These are phyloP conservation scores for Zootermopsis nevadensis DNA, from an alignment of 2,888 invertebrate genomes.

Conservation along the genomic window DNA sequence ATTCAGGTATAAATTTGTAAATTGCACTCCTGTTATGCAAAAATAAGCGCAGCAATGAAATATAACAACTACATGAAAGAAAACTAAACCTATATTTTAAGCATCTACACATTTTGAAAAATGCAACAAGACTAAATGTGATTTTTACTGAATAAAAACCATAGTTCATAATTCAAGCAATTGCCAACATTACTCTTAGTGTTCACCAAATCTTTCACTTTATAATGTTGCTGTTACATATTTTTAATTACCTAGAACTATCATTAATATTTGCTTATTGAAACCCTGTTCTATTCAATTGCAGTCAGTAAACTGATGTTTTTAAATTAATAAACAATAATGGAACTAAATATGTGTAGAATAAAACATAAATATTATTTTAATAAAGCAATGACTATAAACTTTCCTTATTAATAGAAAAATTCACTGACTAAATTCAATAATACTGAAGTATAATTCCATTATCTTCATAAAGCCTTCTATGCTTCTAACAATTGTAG, in stretches of 20 bases:
- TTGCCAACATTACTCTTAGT: not conserved
- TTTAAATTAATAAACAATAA: not conserved
- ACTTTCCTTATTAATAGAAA: not conserved
- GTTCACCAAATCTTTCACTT: not conserved
- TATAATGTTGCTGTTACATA: not conserved
- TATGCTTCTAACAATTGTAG: not conserved
- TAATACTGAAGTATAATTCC: constrained; percentile 2
- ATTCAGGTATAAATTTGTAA: too few relatives aligned
- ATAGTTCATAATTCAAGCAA: not conserved
- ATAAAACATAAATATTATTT: not conserved
- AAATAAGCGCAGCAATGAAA: too few relatives aligned
- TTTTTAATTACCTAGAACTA: not conserved
- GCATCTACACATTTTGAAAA: too few relatives aligned
- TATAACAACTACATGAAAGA: too few relatives aligned
- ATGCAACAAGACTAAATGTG: not conserved
- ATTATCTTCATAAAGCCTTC: not conserved
- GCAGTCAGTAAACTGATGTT: not conserved
- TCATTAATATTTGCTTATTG: not conserved
- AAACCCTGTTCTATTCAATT: not conserved
- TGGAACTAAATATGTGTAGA: not conserved
- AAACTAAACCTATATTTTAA: too few relatives aligned
- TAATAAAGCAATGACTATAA: not conserved
- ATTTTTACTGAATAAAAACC: not conserved
- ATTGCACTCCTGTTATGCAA: too few relatives aligned
- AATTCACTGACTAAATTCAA: constrained; percentile 8